Percentiles rank a stretch among this genome's conserved stretches.
Conservation (phyloP, 2,113 vertebrate species). For the Dasyurus viverrinus region DNA sequence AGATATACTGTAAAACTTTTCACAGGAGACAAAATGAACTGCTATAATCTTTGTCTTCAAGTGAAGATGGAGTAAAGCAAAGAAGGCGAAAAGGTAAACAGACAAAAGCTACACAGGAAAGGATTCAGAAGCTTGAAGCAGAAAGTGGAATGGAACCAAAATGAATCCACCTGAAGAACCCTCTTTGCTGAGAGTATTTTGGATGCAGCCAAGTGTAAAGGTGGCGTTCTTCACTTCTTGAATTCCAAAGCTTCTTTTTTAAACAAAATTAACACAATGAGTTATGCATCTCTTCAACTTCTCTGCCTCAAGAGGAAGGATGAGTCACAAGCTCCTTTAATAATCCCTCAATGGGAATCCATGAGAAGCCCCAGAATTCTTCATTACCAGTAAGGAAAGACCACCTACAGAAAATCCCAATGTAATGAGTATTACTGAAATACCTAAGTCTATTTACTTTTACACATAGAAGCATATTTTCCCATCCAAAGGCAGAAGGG, state of each 20-base stretch:
- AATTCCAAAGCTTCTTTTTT: slow-evolving; percentile 8
- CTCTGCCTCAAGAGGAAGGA: slow-evolving; percentile 9
- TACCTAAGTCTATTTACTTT: not conserved
- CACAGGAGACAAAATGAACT: not conserved
- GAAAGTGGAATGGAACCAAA: slow-evolving; percentile 29
- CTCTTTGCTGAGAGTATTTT: slow-evolving; percentile 18
- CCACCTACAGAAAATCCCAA: not conserved
- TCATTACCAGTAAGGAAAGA: not conserved
- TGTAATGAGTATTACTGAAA: not conserved
- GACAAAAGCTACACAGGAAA: slow-evolving; percentile 11
- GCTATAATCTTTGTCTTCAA: not conserved
- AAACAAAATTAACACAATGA: slow-evolving; percentile 9
- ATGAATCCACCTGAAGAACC: slow-evolving; percentile 18
- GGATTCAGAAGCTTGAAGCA: slow-evolving; percentile 18
- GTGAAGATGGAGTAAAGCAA: slow-evolving; percentile 29
- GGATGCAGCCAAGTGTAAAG: slow-evolving; percentile 3
- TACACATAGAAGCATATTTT: not conserved
- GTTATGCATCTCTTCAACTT: slow-evolving; percentile 1
- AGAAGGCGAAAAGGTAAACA: not conserved
- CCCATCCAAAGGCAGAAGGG: not conserved
- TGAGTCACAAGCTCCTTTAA: not conserved
- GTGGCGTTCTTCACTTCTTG: not conserved
- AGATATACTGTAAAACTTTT: not conserved
- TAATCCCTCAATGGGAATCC: not conserved
- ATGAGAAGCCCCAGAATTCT: not conserved